Base-by-base conservation (phyloP, 2,797 vertebrate species). In the Sebastes dallii region DNA sequence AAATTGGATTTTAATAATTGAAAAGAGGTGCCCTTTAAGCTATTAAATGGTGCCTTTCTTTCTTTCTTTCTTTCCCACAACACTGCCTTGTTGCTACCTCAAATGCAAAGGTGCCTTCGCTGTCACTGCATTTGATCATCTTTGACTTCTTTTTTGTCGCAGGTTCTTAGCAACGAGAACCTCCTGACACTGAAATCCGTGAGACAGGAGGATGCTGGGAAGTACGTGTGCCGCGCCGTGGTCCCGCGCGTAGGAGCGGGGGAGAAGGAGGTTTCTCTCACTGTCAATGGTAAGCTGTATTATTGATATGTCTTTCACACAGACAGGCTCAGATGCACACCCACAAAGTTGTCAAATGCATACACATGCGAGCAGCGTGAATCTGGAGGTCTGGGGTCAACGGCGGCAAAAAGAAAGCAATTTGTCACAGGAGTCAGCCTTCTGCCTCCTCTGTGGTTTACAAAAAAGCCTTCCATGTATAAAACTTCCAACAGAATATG, bases 111-210 rank as follows among this genome's bases (percentile, higher is more conserved):
- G 87, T 83, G 80, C 54, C 74, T 72, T 86, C 67, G 61, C 80
- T 30, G 74, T 90, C 71, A 74, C 76, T 74, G 83, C 87, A 81
- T 81, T 77, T 80, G 66, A 85, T 93, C 84, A 92, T 85, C 84
- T 92, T 81, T 89, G 73, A 78, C 77, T 84, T 74, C 69, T 30
- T 25, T 72, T 87, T 71, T 72, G 39, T 77, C 2, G 10, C 92
- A 99, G 99, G 98, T 99, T 75, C 96, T 99, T 69, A 99, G 99
- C 95, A 99, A 99, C 0, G 97, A 99, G 66, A 99, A 99, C 94
- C 97, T 97, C 77, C 92, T 99, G 92, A 97, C 96, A 0, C 94
- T 99, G 82, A 99, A 98, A 92, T 96, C 97, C 0, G 99, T 99
- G 52, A 96, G 97, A 30, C 99, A 99, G 87, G 98, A 99, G 75